A percentile compares a stretch with the other conserved stretches of the same genome.
Evolutionary conservation across 2,888 invertebrate species (phyloP).

Genomic region (Eumacrocentrus americanus): DNA sequence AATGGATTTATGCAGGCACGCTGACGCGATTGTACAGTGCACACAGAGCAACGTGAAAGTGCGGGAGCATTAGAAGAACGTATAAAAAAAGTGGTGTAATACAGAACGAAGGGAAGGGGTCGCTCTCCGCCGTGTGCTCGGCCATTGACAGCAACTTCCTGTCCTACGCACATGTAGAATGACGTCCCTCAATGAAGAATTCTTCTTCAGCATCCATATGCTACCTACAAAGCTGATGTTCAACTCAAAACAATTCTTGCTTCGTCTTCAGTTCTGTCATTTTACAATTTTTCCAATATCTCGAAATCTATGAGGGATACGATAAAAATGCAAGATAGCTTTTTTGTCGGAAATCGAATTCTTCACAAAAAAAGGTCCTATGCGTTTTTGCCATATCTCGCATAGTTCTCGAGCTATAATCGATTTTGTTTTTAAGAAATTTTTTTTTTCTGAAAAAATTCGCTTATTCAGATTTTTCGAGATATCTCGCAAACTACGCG

Average conservation of each 20-base stretch:
- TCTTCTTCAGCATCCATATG: background rate
- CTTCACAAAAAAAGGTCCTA: no score
- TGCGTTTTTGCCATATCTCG: no score
- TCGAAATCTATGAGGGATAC: no score
- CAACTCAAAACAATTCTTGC: no score
- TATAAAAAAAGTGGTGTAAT: background rate
- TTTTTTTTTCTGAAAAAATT: no score
- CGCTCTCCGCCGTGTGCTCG: slow-evolving; percentile 8
- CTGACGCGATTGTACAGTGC: background rate
- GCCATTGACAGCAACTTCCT: slow-evolving; percentile 32
- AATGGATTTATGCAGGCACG: background rate
- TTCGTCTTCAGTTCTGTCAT: background rate
- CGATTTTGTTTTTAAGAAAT: no score
- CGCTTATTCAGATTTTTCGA: no score
- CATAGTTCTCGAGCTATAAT: no score
- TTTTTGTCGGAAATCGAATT: no score
- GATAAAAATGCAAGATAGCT: no score
- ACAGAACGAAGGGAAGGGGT: background rate
- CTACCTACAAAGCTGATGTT: background rate
- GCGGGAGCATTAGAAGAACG: background rate
- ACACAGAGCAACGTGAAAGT: background rate
- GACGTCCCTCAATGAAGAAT: background rate
- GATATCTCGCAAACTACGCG: no score
- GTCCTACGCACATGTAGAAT: slow-evolving; percentile 13
- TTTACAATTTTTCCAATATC: no score